Evolutionary conservation across 2,113 vertebrate species (phyloP), one percentile per base, ranked within the genome.

Genomic region (Spea bombifrons): DNA sequence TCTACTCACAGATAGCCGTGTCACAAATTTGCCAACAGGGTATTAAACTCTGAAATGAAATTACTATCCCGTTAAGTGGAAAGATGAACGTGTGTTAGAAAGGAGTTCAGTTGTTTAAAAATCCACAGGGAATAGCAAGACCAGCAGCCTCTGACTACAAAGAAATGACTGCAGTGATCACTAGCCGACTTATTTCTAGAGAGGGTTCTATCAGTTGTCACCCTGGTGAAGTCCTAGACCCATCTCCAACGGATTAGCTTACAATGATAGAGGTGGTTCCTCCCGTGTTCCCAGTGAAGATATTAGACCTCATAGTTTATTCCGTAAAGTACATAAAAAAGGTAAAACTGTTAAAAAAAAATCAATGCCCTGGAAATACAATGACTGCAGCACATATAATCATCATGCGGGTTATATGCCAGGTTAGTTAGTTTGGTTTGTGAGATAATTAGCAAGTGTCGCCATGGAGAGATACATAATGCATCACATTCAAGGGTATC

Each of bases 21-120:
- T 30, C 81, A 76, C 75, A 76, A 82, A 75, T 66, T 81, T 78
- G 73, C 71, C 82, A 47, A 71, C 47, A 17, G 61, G 30, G 61
- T 52, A 74, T 16, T 61, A 66, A 61, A 49, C 46, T 12, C 1
- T 4, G 0, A 0, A 76, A 71, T 0, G 15, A 16, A 83, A 78
- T 3, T 48, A 7, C 5, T n/a, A 13, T 78, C 63, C 46, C 3
- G 16, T 68, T 52, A 59, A 80, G 61, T 66, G 67, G 64, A 66
- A 49, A 48, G 61, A 44, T 17, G 48, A 13, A 75, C 66, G 61
- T 16, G 66, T 53, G 30, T 30, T 30, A 67, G 48, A 68, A 80
- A 65, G 69, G 52, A 72, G 68, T 78, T 78, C 61, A 78, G 15
- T 74, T 48, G 45, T 17, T 59, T 50, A 55, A 68, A 72, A 68